phyloP scores from a whole-genome alignment of 2,797 vertebrate species.

The Morelia viridis region DNA sequence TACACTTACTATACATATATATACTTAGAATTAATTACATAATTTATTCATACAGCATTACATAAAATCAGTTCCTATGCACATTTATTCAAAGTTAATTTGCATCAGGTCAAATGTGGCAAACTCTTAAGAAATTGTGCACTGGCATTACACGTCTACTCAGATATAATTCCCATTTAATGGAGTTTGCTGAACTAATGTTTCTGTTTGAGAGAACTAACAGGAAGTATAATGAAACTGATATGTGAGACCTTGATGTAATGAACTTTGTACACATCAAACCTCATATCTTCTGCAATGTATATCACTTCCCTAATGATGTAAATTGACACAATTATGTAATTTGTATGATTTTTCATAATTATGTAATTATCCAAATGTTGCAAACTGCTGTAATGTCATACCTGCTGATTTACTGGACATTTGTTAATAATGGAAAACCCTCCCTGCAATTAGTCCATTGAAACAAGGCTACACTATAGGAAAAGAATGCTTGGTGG shows the following conservation, averaged over 20 bases:
- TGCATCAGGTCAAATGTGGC: background rate
- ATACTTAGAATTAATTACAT: no score
- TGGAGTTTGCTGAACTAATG: background rate
- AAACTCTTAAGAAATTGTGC: background rate
- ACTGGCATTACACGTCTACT: background rate
- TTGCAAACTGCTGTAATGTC: background rate
- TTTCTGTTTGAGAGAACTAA: background rate
- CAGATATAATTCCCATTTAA: background rate
- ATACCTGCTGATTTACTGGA: background rate
- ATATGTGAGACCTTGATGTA: background rate
- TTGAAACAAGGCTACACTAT: background rate
- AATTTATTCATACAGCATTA: background rate
- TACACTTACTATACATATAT: no score
- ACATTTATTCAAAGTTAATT: background rate
- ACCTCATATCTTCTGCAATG: background rate
- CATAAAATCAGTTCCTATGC: background rate
- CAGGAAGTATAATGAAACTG: background rate
- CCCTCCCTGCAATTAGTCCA: background rate
- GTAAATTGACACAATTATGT: background rate
- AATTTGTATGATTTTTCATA: background rate
- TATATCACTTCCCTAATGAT: background rate
- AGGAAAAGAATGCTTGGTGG: background rate
- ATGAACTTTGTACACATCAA: background rate
- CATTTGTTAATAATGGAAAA: background rate
- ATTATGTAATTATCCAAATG: background rate